Conservation (phyloP, 2,113 vertebrate genomes). For the Colius striatus region DNA sequence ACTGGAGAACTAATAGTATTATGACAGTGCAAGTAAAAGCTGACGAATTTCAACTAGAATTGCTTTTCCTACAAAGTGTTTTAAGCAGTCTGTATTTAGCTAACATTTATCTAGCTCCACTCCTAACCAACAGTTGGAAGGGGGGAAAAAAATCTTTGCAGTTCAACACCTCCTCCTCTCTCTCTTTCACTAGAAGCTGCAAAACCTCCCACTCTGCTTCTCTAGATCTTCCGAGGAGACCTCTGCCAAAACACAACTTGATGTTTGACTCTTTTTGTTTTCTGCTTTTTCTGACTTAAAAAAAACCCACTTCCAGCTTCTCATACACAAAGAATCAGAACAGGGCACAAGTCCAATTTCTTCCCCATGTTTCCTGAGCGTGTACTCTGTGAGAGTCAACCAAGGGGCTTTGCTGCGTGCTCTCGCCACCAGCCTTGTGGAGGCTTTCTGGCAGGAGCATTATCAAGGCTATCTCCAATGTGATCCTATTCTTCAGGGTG, state of each 20-base stretch:
- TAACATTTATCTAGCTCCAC: conserved; percentile 64
- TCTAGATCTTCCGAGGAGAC: not conserved
- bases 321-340: conserved; percentile 45
- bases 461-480: not conserved
- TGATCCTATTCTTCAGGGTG: not conserved
- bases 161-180: conserved; percentile 62
- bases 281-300: no score
- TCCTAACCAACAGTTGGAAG: conserved; percentile 63
- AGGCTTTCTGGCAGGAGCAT: not conserved
- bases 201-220: conserved; percentile 60
- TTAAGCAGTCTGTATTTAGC: conserved; percentile 64
- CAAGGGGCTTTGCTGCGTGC: not conserved
- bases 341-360: conserved; percentile 21
- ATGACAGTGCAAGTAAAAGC: conserved; percentile 63
- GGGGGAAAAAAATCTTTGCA: conserved; percentile 56
- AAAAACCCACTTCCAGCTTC: conserved; percentile 22
- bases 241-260: conserved; percentile 53
- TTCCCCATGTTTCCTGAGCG: not conserved
- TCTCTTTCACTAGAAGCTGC: conserved; percentile 45
- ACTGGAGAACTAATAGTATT: conserved; percentile 62
- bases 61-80: conserved; percentile 48
- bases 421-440: not conserved
- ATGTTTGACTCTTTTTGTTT: not conserved
- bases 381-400: not conserved
- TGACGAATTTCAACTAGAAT: conserved; percentile 38